phyloP scores from a whole-genome alignment of 2,888 invertebrate genomes.

The Drosophila monieri region DNA sequence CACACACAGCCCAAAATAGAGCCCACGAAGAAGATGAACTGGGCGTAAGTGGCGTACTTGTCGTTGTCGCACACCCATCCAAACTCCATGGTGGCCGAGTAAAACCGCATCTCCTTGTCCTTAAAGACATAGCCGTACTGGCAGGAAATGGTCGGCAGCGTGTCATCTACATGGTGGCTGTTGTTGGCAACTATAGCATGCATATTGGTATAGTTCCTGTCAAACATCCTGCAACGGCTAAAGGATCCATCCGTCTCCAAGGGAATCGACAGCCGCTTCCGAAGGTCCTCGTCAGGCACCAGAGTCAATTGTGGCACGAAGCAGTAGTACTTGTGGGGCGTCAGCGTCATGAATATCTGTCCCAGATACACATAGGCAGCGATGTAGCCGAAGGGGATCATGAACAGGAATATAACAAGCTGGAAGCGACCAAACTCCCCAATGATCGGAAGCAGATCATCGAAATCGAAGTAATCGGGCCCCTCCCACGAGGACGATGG shows the following conservation, averaged over 20 bases:
- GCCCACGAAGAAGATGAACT: constrained; percentile 93
- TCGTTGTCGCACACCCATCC: constrained; percentile 94
- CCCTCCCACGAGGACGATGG: constrained; percentile 2
- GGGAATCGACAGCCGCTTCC: constrained; percentile 87
- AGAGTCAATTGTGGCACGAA: constrained; percentile 89
- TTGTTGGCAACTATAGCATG: constrained; percentile 85
- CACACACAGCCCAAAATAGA: constrained; percentile 92
- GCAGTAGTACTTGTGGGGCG: constrained; percentile 92
- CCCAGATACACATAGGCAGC: constrained; percentile 94
- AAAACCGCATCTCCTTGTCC: constrained; percentile 89
- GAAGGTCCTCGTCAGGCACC: constrained; percentile 89
- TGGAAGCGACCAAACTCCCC: constrained; percentile 94
- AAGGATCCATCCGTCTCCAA: constrained; percentile 84
- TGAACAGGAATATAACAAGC: constrained; percentile 90
- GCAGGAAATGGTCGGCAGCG: constrained; percentile 88
- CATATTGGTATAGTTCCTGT: constrained; percentile 87
- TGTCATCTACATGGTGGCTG: constrained; percentile 85
- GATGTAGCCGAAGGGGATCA: constrained; percentile 94
- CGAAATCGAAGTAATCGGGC: constrained; percentile 87
- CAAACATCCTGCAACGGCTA: constrained; percentile 90
- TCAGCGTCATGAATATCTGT: constrained; percentile 93
- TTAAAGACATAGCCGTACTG: constrained; percentile 92
- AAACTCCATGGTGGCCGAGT: constrained; percentile 92
- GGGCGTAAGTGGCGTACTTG: constrained; percentile 89
- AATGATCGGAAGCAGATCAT: constrained; percentile 91